Base-by-base conservation (phyloP, 2,888 invertebrate species). In the Diploptera punctata region DNA sequence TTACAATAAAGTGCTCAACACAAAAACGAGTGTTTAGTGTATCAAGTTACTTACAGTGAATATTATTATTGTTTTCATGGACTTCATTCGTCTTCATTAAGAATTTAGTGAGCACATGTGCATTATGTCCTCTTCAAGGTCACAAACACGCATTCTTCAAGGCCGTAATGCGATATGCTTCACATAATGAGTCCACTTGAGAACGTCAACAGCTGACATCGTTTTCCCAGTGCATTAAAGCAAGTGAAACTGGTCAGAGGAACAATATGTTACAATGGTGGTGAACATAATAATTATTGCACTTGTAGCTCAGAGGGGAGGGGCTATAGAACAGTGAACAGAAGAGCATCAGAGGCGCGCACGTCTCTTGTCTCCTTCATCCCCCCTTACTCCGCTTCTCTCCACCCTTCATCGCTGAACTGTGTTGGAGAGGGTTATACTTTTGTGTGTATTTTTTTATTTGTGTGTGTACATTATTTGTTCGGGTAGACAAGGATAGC, bases 391-490 rank as follows among this genome's bases (percentile, higher is more conserved):
- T 16, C 10, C 43, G 38, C 57, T 24, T 31, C 29, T 16, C 60
- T 31, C 18, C 47, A 24, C 65, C 65, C 43, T 21, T 43, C 38
- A 43, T 18, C 65, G 43, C 43, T 13, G 16, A 7, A 5, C 19
- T 38, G 38, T 65, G 65, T 65, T 31, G 65, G 38, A 65, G 44
- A 43, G 38, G 65, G 43, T 65, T 65, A 29, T 57, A 57, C 57
- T 57, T 57, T 57, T 57, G 57, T 57, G 57, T 57, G 31, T 29
- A 65, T 65, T 65, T 44, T 65, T 65, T 24, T 47, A 26, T 65
- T 65, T 47, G 44, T 65, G 65, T 47, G 65, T 65, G 65, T 24
- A 47, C 47, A 47, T 65, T 65, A 65, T 65, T 65, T 65, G 65
- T 65, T 65, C 47, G 44, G 26, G 10, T 24, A 65, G 47, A 47